phyloP scores from a whole-genome alignment of 2,888 invertebrate genomes.

The Euplagia quadripunctaria region DNA sequence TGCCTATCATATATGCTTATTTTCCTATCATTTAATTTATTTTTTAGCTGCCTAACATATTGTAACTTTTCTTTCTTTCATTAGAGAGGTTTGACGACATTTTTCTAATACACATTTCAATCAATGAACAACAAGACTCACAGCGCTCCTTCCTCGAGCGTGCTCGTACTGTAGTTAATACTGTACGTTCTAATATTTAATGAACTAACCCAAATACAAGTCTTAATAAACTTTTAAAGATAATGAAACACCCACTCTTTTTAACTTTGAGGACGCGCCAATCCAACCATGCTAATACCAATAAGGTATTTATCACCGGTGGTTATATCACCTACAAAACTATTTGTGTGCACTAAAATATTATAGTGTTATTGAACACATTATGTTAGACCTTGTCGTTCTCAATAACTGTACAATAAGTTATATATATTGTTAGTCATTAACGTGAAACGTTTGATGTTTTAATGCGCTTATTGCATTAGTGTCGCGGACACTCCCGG shows the following conservation, averaged over 20 bases:
- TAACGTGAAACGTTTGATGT: slow-evolving; percentile 25
- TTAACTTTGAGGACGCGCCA: not conserved
- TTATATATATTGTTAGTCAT: slow-evolving; percentile 16
- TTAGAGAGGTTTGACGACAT: no score
- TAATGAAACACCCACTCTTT: not conserved
- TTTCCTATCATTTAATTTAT: no score
- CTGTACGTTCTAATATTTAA: not conserved
- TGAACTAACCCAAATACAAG: not conserved
- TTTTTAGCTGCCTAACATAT: no score
- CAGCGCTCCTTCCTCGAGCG: not conserved
- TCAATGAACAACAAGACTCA: not conserved
- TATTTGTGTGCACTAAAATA: not conserved
- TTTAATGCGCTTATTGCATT: slow-evolving; percentile 42
- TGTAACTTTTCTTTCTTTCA: no score
- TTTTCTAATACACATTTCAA: not conserved
- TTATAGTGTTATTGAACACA: not conserved
- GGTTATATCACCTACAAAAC: not conserved
- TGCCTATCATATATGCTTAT: no score
- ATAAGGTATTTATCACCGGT: not conserved
- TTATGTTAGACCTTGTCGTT: not conserved
- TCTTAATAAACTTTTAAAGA: not conserved
- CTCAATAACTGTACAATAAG: not conserved
- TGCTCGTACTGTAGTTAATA: not conserved
- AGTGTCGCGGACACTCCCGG: slow-evolving; percentile 4
- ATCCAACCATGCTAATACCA: not conserved